Evolutionary conservation across 2,113 vertebrate species (phyloP).

Genomic region (Gymnarchus niloticus): DNA sequence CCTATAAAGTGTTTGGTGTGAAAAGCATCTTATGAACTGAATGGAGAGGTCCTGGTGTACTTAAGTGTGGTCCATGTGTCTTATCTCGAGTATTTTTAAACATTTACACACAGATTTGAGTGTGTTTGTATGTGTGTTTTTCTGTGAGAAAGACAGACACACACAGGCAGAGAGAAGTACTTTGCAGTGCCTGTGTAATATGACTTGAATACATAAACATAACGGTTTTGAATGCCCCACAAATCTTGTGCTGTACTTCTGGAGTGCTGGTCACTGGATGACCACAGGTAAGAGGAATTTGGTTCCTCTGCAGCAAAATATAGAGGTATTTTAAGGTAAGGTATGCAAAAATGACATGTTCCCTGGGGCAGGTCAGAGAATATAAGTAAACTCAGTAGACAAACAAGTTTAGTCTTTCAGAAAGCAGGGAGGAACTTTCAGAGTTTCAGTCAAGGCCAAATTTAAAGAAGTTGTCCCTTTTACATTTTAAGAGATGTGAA

Average conservation of each 20-base stretch:
- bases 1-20: not conserved
- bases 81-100: too few relatives aligned
- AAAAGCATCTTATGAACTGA: not conserved
- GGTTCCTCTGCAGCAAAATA: not conserved
- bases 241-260: not conserved
- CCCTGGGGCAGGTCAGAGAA: not conserved
- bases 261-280: not conserved
- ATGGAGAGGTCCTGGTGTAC: not conserved
- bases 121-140: not conserved
- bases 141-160: slow-evolving; percentile 10
- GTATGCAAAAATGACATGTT: not conserved
- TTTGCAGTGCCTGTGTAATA: not conserved
- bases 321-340: not conserved
- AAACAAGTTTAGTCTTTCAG: not conserved
- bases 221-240: too few relatives aligned
- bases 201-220: not conserved
- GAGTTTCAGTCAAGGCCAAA: not conserved
- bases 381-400: not conserved
- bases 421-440: not conserved
- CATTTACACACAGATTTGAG: too few relatives aligned
- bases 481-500: not conserved
- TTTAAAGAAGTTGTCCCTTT: too few relatives aligned
- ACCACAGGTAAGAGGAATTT: not conserved
- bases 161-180: too few relatives aligned
- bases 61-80: not conserved